Evolutionary conservation across 2,888 invertebrate species (phyloP), one percentile per base, ranked within the genome.

Genomic region (Lepidocyrtinus sp.): DNA sequence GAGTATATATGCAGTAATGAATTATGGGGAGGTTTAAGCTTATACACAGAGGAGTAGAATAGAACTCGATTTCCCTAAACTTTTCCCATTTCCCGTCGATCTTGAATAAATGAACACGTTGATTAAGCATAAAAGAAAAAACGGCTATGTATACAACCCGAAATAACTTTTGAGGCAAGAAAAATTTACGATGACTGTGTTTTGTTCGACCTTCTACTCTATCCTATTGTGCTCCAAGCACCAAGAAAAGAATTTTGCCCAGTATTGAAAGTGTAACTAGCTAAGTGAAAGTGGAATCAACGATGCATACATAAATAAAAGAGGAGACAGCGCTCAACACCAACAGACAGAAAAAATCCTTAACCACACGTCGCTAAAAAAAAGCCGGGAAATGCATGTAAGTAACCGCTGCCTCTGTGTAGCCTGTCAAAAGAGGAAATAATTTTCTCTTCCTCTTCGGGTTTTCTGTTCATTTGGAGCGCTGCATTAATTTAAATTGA

Each of bases 231-330:
- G 36, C 36, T 36, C 36, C 36, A 36, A 9, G 5, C 7, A 36
- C 36, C 12, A 59, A 21, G 21, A 21, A 19, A 59, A 59, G 22
- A 7, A 19, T 59, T 59, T 19, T 59, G 7, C 22, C 12, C 22
- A 59, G 59, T 50, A 50, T 50, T 50, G 17, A 50, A 50, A 50
- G 59, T 59, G 59, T 59, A 59, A 50, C 50, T n/a, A 59, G 21
- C 59, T 21, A 59, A 59, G 59, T 59, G 59, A 59, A 59, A 59
- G 59, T 59, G 59, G 59, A 59, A 59, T 59, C 59, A 59, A 7
- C 59, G 59, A 59, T 21, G 59, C 59, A 59, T 59, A 3, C 59
- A 59, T 59, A 59, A 59, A 59, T 59, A 59, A 59, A 59, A 59
- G 59, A 59, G 7, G 59, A 59, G 59, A 59, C 59, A 59, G 21